Conservation (phyloP, 2,797 vertebrate species). For the Clamator glandarius region DNA sequence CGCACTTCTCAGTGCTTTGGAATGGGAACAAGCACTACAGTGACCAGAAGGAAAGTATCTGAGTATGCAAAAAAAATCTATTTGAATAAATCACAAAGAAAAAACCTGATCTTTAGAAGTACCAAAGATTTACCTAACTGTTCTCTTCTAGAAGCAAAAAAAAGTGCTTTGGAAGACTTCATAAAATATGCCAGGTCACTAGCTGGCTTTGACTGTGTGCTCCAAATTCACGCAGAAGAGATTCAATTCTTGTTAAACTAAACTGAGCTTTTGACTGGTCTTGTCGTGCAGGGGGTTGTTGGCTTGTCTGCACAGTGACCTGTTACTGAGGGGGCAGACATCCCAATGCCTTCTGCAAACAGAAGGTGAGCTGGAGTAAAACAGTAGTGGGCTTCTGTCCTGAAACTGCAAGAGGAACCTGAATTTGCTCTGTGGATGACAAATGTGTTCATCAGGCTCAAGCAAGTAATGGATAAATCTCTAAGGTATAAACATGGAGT, state of each 20-base stretch:
- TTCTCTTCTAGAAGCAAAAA: neutral
- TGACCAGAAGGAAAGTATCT: neutral
- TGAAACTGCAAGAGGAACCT: neutral
- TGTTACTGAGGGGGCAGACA: neutral
- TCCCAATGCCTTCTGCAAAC: neutral
- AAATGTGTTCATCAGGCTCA: neutral
- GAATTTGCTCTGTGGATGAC: neutral
- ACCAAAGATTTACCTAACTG: neutral
- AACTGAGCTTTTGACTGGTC: neutral
- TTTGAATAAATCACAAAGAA: neutral
- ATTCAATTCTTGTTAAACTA: neutral
- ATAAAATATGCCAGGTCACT: neutral
- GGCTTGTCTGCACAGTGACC: rapidly evolving
- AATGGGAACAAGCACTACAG: neutral
- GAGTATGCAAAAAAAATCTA: neutral
- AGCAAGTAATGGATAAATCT: neutral
- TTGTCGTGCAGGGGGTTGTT: neutral
- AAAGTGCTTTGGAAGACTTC: neutral
- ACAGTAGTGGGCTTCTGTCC: rapidly evolving
- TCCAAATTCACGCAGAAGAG: neutral
- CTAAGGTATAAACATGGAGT: neutral
- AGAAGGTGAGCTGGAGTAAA: neutral
- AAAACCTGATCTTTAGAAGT: neutral
- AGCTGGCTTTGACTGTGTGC: neutral
- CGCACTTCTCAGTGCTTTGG: neutral